Conservation (phyloP, 2,888 invertebrate species). For the Andrena bucephala region DNA sequence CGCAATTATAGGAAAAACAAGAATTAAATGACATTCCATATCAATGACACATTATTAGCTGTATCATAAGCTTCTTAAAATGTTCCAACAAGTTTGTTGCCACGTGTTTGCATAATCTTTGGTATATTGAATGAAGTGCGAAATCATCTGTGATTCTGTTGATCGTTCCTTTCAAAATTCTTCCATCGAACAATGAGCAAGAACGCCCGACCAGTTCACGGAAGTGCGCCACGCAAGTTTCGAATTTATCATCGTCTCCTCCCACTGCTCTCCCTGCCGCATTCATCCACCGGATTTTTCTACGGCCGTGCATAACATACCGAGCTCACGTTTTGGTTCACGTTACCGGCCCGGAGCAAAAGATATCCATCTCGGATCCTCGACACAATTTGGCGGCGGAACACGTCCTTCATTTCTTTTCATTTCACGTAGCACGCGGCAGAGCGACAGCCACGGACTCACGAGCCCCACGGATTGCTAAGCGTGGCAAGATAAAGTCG, state of each 20-base stretch:
- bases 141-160: background rate
- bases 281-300: slow-evolving; percentile 4
- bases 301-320: slow-evolving; percentile 8
- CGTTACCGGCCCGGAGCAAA: slow-evolving; percentile 20
- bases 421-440: slow-evolving; percentile 72
- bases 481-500: slow-evolving; percentile 37
- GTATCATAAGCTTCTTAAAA: background rate
- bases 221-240: slow-evolving; percentile 27
- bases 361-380: slow-evolving; percentile 77
- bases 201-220: slow-evolving; percentile 19
- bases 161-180: background rate
- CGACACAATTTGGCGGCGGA: slow-evolving; percentile 79
- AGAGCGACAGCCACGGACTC: slow-evolving; percentile 31
- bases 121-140: no score
- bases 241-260: slow-evolving; percentile 21
- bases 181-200: slow-evolving; percentile 5
- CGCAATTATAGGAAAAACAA: background rate
- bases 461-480: background rate
- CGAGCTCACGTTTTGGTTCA: slow-evolving; percentile 44
- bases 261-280: no score
- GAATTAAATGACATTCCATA: background rate
- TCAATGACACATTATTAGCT: background rate
- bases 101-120: background rate
- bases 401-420: slow-evolving; percentile 79
- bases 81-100: background rate